Conservation (phyloP, 2,888 invertebrate genomes). For the Stenolophus ochropezus region DNA sequence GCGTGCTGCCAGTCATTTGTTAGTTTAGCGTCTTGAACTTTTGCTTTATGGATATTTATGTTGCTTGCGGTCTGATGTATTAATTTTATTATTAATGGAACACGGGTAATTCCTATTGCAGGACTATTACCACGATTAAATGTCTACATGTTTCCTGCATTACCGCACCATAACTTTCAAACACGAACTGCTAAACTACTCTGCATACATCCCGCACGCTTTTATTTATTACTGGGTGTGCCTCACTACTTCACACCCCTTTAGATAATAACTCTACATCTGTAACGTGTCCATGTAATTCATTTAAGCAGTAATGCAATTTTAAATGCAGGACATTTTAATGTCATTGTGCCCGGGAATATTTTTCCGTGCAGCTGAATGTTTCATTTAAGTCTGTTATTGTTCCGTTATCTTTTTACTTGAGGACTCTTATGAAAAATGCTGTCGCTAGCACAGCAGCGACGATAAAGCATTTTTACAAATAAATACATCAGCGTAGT, state of each 20-base stretch:
- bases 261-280: too few relatives aligned
- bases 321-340: neutral
- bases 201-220: too few relatives aligned
- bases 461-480: neutral
- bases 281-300: neutral
- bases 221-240: too few relatives aligned
- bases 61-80: slow-evolving; percentile 14
- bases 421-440: neutral
- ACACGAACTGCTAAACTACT: too few relatives aligned
- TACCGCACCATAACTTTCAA: neutral
- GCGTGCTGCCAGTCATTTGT: slow-evolving; percentile 24
- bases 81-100: slow-evolving; percentile 39
- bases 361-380: neutral
- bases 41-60: slow-evolving; percentile 41
- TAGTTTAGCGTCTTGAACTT: slow-evolving; percentile 42
- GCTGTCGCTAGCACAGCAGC: neutral
- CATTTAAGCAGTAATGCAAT: neutral
- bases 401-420: neutral
- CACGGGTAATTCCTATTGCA: neutral
- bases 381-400: neutral
- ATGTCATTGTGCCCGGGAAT: neutral
- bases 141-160: neutral
- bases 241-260: too few relatives aligned
- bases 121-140: neutral
- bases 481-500: neutral